Base-by-base conservation (phyloP, 2,113 vertebrate species). In the Oreotragus oreotragus region DNA sequence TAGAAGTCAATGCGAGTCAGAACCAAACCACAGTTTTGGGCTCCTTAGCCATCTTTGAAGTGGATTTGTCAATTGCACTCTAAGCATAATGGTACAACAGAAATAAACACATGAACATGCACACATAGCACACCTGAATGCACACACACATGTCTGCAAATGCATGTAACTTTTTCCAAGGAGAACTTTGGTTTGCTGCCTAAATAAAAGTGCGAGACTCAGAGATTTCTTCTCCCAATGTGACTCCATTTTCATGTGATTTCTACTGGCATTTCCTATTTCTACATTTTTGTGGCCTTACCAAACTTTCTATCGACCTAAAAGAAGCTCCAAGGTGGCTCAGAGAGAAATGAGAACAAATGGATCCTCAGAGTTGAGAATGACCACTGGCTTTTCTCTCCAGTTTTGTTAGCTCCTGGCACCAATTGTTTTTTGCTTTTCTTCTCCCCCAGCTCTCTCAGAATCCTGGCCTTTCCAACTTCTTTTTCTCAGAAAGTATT, bases 401-500 rank as follows among this genome's bases (percentile, higher is more conserved):
- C 33, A 90, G 30, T 91, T 8, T 23, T 89, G 13, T 58, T 51
- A 90, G 23, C 27, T 84, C 58, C 58, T 84, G 28, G 25, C 80
- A 28, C 30, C 51, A 84, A 76, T 58, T 58, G 95, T 93, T 88
- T 95, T 89, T 79, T 84, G 60, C 21, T 91, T 91, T 92, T 90
- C 14, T 25, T 93, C 80, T 79, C 58, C 17, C 81, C 39, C 11
- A 30, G 81, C 43, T 90, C 39, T 96, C 92, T 96, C 19, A 9
- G 53, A 43, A 80, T 94, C 57, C 21, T 90, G 33, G 57, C 77
- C 43, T 97, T 97, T 85, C 83, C 33, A 93, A 36, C 19, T 96
- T 97, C 36, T 91, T 84, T 93, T 33, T 58, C n/a, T 14, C 88
- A 87, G 28, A 94, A 83, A 97, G 80, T 97, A 97, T 96, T 94